Evolutionary conservation across 1,140 invertebrate genomes (phyloP), one percentile per base, ranked within the genome.

Genomic region (Atopsyche davidsoni): DNA sequence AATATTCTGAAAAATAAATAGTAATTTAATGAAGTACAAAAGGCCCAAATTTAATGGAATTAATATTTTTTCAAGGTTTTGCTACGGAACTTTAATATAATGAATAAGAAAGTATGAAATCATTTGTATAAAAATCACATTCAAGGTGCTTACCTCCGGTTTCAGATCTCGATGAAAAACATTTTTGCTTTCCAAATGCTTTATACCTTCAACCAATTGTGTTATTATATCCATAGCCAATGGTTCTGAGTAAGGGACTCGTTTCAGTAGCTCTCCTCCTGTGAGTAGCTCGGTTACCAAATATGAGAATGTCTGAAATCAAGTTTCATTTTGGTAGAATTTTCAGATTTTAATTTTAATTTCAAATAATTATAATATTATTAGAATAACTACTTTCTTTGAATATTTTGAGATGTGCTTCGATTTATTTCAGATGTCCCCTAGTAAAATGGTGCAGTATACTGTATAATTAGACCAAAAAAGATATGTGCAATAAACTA

Each of bases 131-230:
- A 6, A n/a, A 28, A n/a, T 6, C 6, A n/a, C 24, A 28, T 28
- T 6, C 24, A n/a, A 28, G 24, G 24, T n/a, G n/a, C 51, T 56
- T 18, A 72, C 70, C 67, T 94, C 91, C 2, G 92, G 91, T 68
- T 96, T 96, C 2, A 96, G 75, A 68, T 96, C 92, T 36, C 92
- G 69, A 70, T 96, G 92, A 21, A 92, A 89, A 25, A 93, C 80
- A 7, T 83, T 83, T 46, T 79, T 72, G 14, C 73, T 73, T 70
- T 94, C 91, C 79, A 95, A 88, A 64, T 84, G 90, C 35, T 79
- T 69, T 3, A 95, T 82, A 25, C 89, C 90, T 2, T 81, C 79
- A 0, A 92, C 84, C 21, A 96, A 70, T 63, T 92, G 86, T 19
- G 74, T 68, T 77, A 89, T 81, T 24, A 92, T 77, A 51, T 69